Conservation (phyloP, 2,113 vertebrate genomes). For the Austrofundulus limnaeus region DNA sequence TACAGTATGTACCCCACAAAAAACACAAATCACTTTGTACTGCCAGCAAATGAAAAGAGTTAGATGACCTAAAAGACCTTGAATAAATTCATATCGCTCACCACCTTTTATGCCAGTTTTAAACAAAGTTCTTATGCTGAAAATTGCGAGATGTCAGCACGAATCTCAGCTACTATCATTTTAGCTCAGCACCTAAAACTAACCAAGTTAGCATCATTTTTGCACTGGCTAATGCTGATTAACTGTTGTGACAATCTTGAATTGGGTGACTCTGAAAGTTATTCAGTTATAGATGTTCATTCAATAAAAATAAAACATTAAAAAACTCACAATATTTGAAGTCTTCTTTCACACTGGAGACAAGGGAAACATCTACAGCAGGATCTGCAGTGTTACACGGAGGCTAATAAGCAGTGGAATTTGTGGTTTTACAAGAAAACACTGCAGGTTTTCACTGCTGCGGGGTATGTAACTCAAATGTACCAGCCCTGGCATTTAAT, state of each 20-base stretch:
- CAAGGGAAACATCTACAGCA: slow-evolving; percentile 7
- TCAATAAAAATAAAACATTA: slow-evolving; percentile 16
- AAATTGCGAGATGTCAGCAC: too few relatives aligned
- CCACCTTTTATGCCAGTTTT: too few relatives aligned
- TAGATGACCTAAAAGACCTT: background rate
- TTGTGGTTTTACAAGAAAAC: slow-evolving; percentile 49
- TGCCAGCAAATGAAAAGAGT: background rate
- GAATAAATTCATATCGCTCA: too few relatives aligned
- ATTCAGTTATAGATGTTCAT: too few relatives aligned
- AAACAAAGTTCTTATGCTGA: too few relatives aligned
- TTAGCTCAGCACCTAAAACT: too few relatives aligned
- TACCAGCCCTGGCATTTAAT: slow-evolving; percentile 56
- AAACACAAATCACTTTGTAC: background rate
- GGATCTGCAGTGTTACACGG: slow-evolving; percentile 18
- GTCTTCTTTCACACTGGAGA: background rate
- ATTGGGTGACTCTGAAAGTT: too few relatives aligned
- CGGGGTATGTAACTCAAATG: slow-evolving; percentile 41
- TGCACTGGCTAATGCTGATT: too few relatives aligned
- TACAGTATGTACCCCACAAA: background rate
- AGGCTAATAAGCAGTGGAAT: slow-evolving; percentile 45
- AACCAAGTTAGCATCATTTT: too few relatives aligned
- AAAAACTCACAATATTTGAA: background rate
- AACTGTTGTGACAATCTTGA: too few relatives aligned
- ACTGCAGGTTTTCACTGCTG: slow-evolving; percentile 44
- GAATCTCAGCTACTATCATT: too few relatives aligned